Percentiles rank a stretch among this genome's conserved stretches.
Conservation (phyloP, 2,113 vertebrate genomes). For the Vidua chalybeata region DNA sequence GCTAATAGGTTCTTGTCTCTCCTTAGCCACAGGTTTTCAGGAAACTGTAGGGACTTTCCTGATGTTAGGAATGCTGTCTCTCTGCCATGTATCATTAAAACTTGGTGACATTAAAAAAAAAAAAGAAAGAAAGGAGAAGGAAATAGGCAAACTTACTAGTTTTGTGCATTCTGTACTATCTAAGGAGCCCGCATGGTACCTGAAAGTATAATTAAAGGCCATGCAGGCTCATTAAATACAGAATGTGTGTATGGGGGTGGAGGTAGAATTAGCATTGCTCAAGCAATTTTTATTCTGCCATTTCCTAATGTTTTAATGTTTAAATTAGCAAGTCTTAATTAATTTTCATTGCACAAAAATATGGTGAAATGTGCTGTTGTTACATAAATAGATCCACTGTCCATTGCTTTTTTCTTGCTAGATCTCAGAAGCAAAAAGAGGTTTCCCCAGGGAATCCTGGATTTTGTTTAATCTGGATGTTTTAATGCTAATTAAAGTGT, state of each 20-base stretch:
- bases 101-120: not conserved
- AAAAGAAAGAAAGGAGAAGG: not conserved
- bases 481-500: not conserved
- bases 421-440: not conserved
- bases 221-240: not conserved
- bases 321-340: not conserved
- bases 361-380: not conserved
- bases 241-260: not conserved
- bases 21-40: not conserved
- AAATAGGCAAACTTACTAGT: not conserved
- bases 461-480: not conserved
- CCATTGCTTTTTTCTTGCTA: not conserved
- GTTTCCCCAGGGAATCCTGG: not conserved
- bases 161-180: not conserved
- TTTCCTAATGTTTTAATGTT: not conserved
- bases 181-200: not conserved
- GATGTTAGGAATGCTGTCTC: not conserved
- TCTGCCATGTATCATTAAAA: not conserved
- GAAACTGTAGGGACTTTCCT: not conserved
- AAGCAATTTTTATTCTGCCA: not conserved
- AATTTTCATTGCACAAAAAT: not conserved
- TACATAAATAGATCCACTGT: not conserved
- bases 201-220: not conserved
- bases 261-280: not conserved
- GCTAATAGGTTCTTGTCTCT: not conserved